Conservation (phyloP, 2,888 invertebrate genomes). For the Drosophila maculinotata region DNA sequence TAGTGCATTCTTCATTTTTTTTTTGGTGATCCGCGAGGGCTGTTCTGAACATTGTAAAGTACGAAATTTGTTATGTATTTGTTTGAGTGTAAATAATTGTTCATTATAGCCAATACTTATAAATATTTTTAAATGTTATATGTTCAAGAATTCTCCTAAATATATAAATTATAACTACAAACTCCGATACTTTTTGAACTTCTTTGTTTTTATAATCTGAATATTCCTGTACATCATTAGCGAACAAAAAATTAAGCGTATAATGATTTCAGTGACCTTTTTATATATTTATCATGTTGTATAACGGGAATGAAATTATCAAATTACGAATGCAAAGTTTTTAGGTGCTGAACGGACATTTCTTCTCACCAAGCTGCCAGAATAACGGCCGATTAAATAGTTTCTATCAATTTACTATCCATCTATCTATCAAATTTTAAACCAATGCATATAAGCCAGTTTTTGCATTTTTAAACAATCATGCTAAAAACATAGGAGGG, state of each 20-base stretch:
- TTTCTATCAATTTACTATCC: background rate
- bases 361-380: background rate
- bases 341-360: background rate
- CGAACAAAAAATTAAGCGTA: background rate
- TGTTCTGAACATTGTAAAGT: background rate
- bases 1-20: conserved; percentile 17
- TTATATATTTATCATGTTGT: background rate
- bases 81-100: background rate
- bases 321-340: background rate
- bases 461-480: too few species aligned
- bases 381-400: background rate
- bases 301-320: background rate
- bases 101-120: background rate
- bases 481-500: background rate
- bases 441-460: background rate
- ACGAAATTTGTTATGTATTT: background rate
- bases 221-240: background rate
- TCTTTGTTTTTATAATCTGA: background rate
- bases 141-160: too few species aligned
- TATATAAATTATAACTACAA: background rate
- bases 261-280: background rate
- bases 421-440: background rate
- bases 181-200: background rate
- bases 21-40: conserved; percentile 1
- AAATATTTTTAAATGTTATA: background rate